These are phyloP conservation scores for Brachionus manjavacas DNA, from an alignment of 1,140 invertebrate species.

Conservation along the genomic window DNA sequence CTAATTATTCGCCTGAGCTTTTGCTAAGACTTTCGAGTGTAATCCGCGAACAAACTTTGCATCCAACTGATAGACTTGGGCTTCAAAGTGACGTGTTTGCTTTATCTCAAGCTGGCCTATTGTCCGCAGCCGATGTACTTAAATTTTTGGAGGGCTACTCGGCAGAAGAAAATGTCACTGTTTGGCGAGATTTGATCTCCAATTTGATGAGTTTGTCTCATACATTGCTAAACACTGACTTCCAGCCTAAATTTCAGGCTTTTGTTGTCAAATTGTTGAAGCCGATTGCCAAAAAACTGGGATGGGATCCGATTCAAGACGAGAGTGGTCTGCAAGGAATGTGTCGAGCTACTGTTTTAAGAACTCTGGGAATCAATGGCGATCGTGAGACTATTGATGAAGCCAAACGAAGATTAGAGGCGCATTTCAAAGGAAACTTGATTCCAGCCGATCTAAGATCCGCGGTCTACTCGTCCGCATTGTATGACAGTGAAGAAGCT, in stretches of 20 bases:
- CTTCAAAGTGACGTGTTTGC: conserved; percentile 37
- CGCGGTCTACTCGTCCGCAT: conserved; percentile 66
- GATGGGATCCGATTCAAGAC: background rate
- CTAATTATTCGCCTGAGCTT: conserved; percentile 23
- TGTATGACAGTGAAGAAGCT: background rate
- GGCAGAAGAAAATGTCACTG: conserved; percentile 36
- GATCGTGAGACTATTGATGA: conserved; percentile 71
- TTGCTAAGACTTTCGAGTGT: background rate
- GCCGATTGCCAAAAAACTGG: background rate
- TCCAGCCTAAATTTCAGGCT: conserved; percentile 11
- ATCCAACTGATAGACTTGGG: conserved; percentile 30
- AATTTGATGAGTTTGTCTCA: conserved; percentile 25
- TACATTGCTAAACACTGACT: conserved; percentile 4
- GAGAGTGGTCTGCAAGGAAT: conserved; percentile 65
- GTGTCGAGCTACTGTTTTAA: conserved; percentile 74
- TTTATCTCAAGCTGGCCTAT: background rate
- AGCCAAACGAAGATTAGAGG: conserved; percentile 63
- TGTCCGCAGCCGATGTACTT: background rate
- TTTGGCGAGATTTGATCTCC: conserved; percentile 38
- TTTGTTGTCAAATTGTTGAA: conserved; percentile 4
- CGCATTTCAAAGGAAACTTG: conserved; percentile 64
- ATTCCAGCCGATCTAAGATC: conserved; percentile 81
- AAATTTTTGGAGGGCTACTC: conserved; percentile 27
- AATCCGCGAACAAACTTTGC: conserved; percentile 9
- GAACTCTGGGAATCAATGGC: conserved; percentile 72